These are phyloP conservation scores for Trissonchulus latispiculum DNA, from an alignment of 2,888 invertebrate genomes.

Conservation along the genomic window DNA sequence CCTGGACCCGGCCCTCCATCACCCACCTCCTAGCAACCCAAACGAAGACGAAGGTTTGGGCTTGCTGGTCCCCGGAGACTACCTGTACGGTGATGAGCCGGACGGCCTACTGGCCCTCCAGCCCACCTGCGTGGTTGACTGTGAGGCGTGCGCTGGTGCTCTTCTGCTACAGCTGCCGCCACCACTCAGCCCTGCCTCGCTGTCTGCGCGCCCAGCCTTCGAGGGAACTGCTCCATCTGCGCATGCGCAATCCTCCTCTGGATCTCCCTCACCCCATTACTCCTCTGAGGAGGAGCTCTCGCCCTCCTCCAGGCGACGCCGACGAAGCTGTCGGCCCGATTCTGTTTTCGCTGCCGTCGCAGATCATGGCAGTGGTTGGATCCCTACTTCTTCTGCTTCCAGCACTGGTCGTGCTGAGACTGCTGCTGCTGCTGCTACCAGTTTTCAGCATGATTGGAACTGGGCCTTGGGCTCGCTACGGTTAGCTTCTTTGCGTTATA, in stretches of 20 bases:
- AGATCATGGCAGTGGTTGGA: no score
- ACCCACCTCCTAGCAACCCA: no score
- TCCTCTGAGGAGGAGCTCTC: no score
- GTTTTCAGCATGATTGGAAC: background rate
- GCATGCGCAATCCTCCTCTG: no score
- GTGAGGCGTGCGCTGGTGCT: background rate
- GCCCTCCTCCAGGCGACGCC: no score
- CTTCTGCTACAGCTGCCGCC: background rate
- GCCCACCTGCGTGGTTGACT: background rate
- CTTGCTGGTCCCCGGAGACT: background rate
- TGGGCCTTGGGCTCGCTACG: background rate
- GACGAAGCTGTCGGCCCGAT: no score
- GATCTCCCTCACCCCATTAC: no score
- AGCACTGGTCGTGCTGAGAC: no score
- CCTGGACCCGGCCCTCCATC: background rate
- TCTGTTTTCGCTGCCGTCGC: background rate
- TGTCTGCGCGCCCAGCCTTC: background rate
- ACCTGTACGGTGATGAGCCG: no score
- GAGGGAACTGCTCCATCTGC: no score
- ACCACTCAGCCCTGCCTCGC: background rate
- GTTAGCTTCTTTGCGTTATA: background rate
- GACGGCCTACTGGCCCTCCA: background rate
- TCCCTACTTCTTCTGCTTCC: no score
- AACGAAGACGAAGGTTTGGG: background rate
- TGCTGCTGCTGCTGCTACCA: background rate